Conservation (phyloP, 1,140 invertebrate species). For the Microplitis demolitor region DNA sequence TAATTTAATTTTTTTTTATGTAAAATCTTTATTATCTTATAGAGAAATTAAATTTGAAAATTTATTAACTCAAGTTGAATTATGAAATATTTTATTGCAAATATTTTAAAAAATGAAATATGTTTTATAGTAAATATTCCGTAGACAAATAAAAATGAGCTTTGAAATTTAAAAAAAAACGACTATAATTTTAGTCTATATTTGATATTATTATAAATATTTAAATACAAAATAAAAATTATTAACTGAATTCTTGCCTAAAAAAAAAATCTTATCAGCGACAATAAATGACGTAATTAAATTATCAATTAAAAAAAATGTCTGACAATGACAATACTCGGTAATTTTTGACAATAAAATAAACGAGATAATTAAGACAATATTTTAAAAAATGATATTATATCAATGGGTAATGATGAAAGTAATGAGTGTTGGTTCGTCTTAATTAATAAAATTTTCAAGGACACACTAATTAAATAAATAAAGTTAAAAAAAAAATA, state of each 20-base stretch:
- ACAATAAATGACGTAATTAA: constrained; percentile 5
- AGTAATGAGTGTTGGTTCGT: background rate
- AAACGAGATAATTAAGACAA: background rate
- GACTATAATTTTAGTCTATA: too few relatives aligned
- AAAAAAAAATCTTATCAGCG: background rate
- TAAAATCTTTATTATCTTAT: too few relatives aligned
- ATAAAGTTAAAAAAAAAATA: constrained; percentile 8
- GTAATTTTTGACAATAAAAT: constrained; percentile 7
- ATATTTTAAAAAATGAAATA: too few relatives aligned
- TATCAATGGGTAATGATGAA: background rate
- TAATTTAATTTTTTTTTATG: too few relatives aligned
- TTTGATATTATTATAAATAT: too few relatives aligned
- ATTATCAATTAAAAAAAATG: background rate
- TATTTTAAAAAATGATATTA: background rate
- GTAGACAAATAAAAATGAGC: too few relatives aligned
- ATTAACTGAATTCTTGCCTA: background rate
- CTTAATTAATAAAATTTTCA: background rate
- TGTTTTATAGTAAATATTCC: too few relatives aligned
- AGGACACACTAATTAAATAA: constrained; percentile 5
- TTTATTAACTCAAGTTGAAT: too few relatives aligned
- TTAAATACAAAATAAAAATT: background rate
- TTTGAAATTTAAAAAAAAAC: too few relatives aligned
- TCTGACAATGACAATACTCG: background rate
- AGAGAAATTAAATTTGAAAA: too few relatives aligned
- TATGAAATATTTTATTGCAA: too few relatives aligned